Percentiles rank a stretch among this genome's conserved stretches.
phyloP scores from a whole-genome alignment of 2,797 vertebrate species.

The Falco biarmicus region DNA sequence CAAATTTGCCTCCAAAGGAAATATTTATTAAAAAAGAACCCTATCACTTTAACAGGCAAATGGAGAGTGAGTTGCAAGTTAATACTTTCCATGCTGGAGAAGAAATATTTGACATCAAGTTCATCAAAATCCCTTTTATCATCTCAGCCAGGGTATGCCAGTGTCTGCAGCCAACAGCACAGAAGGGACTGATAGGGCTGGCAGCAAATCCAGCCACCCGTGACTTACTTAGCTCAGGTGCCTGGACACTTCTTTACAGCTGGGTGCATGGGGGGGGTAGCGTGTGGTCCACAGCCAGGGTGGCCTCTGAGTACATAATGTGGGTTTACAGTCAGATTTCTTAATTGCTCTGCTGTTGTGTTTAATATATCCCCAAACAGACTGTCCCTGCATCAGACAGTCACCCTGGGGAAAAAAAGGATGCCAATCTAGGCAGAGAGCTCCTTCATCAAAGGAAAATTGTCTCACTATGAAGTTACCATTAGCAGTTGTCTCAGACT shows the following conservation, averaged over 20 bases:
- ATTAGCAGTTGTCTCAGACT: background rate
- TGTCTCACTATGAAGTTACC: background rate
- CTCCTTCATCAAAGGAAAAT: background rate
- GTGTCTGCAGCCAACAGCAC: background rate
- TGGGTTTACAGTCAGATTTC: background rate
- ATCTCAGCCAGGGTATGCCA: background rate
- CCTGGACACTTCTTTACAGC: background rate
- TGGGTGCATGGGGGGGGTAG: background rate
- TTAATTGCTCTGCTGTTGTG: background rate
- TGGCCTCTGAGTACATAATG: background rate
- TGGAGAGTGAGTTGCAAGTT: background rate
- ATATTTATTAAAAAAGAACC: background rate
- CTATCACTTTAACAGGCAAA: background rate
- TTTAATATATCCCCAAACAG: background rate
- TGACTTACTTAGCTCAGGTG: background rate
- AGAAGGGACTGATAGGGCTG: background rate
- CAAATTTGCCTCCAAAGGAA: background rate
- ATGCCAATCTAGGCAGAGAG: background rate
- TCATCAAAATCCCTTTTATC: background rate
- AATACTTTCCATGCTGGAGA: background rate
- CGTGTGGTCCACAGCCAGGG: background rate
- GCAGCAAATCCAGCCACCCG: fast-evolving
- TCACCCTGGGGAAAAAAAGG: background rate
- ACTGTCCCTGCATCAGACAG: background rate
- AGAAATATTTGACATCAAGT: background rate